These are phyloP conservation scores for Momotus momota DNA, from an alignment of 2,797 vertebrate species.

Conservation along the genomic window DNA sequence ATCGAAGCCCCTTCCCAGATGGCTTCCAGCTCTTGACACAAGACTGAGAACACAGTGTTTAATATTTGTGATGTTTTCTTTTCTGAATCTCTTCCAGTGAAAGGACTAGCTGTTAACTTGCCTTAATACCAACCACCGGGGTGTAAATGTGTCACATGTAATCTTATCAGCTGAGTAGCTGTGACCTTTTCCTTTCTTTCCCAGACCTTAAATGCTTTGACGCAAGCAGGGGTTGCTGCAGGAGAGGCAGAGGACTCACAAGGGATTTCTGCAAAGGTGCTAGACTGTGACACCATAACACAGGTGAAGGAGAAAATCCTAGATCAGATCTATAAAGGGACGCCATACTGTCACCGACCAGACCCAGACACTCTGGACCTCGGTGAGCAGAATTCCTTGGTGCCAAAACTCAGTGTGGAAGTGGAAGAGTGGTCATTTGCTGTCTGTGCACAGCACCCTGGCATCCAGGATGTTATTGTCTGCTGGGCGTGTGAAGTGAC, in stretches of 20 bases:
- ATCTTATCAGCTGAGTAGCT: background rate
- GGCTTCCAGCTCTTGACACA: background rate
- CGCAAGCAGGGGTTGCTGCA: constrained; percentile 83
- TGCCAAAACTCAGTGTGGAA: background rate
- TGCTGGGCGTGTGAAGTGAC: background rate
- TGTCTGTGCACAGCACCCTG: background rate
- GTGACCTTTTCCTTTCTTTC: constrained; percentile 8
- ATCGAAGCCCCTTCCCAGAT: background rate
- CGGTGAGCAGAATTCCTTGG: constrained; percentile 81
- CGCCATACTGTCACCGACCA: constrained; percentile 90
- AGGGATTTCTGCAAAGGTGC: constrained; percentile 88
- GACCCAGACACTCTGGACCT: constrained; percentile 91
- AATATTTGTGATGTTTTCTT: background rate
- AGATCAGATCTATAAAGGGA: constrained; percentile 94
- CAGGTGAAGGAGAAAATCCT: constrained; percentile 98
- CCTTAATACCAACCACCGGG: background rate
- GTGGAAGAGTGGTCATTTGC: background rate
- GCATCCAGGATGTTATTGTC: accelerated
- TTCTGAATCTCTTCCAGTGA: background rate
- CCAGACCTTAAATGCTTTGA: constrained; percentile 91
- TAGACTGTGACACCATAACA: constrained; percentile 95
- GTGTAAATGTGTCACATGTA: constrained; percentile 7
- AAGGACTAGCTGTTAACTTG: background rate
- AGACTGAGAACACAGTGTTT: background rate
- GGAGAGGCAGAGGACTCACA: constrained; percentile 85